phyloP scores from a whole-genome alignment of 2,888 invertebrate genomes.

The Scrobipalpa costella region DNA sequence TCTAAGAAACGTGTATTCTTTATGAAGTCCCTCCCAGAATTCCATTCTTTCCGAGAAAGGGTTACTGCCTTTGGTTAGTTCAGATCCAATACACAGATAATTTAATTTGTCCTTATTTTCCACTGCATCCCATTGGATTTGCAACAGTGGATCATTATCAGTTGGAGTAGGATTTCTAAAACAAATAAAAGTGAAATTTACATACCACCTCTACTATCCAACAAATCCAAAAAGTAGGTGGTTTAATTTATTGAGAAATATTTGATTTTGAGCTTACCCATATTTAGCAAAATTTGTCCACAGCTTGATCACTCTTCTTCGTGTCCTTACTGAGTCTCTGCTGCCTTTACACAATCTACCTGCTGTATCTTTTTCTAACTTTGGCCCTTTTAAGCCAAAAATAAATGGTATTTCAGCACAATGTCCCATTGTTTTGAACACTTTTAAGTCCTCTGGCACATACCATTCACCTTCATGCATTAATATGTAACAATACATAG shows the following conservation, averaged over 20 bases:
- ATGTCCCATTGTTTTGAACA: conserved; percentile 62
- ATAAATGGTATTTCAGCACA: conserved; percentile 66
- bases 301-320: conserved; percentile 64
- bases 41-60: conserved; percentile 70
- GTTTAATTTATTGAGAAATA: no score
- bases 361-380: conserved; percentile 32
- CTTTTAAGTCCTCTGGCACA: conserved; percentile 52
- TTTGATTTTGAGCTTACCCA: conserved; percentile 51
- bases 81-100: conserved; percentile 66
- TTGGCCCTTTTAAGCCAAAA: conserved; percentile 53
- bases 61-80: conserved; percentile 69
- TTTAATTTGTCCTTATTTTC: conserved; percentile 60
- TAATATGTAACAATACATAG: conserved; percentile 67
- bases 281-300: conserved; percentile 79
- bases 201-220: not conserved
- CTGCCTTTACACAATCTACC: conserved; percentile 57
- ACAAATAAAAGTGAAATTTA: conserved; percentile 34
- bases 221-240: not conserved
- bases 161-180: conserved; percentile 72
- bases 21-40: conserved; percentile 70
- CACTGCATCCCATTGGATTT: conserved; percentile 72
- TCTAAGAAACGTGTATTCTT: conserved; percentile 58
- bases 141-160: conserved; percentile 60
- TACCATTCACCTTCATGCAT: conserved; percentile 65
- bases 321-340: conserved; percentile 60